phyloP scores from a whole-genome alignment of 92 coral and sea anemone genomes.

The Paragorgia papillata region DNA sequence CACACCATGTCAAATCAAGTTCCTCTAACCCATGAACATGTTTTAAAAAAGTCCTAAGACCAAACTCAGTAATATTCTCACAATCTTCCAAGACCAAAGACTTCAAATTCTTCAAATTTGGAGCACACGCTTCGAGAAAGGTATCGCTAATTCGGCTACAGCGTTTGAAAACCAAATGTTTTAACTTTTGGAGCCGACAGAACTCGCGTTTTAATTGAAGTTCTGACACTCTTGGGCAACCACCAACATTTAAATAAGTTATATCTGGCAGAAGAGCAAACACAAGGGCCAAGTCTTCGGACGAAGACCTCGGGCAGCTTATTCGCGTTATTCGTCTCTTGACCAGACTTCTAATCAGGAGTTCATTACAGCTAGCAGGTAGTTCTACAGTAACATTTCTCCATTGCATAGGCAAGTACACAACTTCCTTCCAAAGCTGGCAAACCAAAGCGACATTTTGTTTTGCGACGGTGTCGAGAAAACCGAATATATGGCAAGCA shows the following conservation, averaged over 20 bases:
- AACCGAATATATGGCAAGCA: slow-evolving; percentile 80
- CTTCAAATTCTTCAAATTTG: slow-evolving; percentile 64
- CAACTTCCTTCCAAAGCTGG: slow-evolving; percentile 72
- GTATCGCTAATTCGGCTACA: slow-evolving; percentile 75
- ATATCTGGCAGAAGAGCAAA: slow-evolving; percentile 69
- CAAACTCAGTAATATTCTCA: slow-evolving; percentile 74
- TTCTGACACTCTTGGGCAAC: slow-evolving; percentile 83
- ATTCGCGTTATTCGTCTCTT: slow-evolving; percentile 73
- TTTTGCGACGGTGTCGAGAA: slow-evolving; percentile 67
- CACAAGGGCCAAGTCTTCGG: slow-evolving; percentile 65
- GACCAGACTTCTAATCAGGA: slow-evolving; percentile 65
- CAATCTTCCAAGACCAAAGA: slow-evolving; percentile 80
- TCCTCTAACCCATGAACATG: slow-evolving; percentile 69
- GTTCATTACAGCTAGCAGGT: slow-evolving; percentile 68
- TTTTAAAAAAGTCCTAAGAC: slow-evolving; percentile 68
- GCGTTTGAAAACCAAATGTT: slow-evolving; percentile 76
- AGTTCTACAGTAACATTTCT: slow-evolving; percentile 66
- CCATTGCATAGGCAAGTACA: slow-evolving; percentile 82
- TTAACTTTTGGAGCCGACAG: slow-evolving; percentile 58
- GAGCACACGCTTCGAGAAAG: slow-evolving; percentile 77
- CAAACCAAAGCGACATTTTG: slow-evolving; percentile 83
- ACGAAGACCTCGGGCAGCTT: slow-evolving; percentile 73
- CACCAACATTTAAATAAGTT: slow-evolving; percentile 76
- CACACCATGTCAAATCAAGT: slow-evolving; percentile 85
- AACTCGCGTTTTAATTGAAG: slow-evolving; percentile 66